phyloP scores from a whole-genome alignment of 2,113 vertebrate genomes.

The Chaenogobius annularis region DNA sequence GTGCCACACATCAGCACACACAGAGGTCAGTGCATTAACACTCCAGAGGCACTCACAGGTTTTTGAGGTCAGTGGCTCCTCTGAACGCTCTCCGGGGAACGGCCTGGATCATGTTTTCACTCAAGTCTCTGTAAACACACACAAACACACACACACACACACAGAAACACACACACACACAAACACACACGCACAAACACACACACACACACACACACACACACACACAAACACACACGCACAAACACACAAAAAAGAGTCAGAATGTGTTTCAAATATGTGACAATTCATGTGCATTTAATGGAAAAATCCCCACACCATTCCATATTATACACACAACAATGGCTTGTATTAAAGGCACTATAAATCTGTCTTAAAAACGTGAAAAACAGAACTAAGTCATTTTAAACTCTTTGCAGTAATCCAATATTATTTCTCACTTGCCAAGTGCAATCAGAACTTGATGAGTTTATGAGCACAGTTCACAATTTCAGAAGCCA shows the following conservation, averaged over 20 bases:
- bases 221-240: too few species aligned
- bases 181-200: too few species aligned
- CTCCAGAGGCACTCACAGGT: constrained; percentile 75
- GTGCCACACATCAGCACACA: neutral
- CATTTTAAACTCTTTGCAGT: too few species aligned
- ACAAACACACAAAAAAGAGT: too few species aligned
- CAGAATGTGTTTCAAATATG: neutral
- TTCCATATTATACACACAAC: neutral
- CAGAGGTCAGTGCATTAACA: neutral
- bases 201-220: neutral
- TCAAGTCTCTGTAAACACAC: constrained; percentile 85
- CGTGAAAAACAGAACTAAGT: too few species aligned
- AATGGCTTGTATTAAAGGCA: too few species aligned
- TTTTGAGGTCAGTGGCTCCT: constrained; percentile 92
- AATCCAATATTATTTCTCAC: too few species aligned
- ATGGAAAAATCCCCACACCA: neutral
- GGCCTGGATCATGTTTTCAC: constrained; percentile 93
- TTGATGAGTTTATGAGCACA: too few species aligned
- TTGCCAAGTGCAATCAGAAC: too few species aligned
- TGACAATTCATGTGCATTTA: neutral
- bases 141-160: constrained; percentile 22
- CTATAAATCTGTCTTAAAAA: too few species aligned
- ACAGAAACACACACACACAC: too few species aligned
- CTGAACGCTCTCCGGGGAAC: constrained; percentile 94
- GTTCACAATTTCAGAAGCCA: too few species aligned